Percentiles rank a stretch among this genome's conserved stretches.
These are phyloP conservation scores for Cephalopholis sonnerati DNA, from an alignment of 2,113 vertebrate species.

Conservation along the genomic window DNA sequence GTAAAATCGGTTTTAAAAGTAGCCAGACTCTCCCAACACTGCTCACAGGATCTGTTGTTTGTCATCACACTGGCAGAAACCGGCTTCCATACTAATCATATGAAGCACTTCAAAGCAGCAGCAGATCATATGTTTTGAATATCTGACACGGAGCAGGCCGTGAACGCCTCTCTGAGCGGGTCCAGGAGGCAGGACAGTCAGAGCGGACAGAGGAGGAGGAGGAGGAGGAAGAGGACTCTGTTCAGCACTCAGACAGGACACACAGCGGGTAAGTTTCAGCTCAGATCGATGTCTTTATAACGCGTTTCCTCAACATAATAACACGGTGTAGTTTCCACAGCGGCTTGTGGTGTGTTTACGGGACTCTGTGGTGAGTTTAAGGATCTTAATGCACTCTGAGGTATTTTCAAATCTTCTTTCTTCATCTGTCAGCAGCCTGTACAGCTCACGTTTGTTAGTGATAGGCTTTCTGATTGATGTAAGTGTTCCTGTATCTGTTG, in stretches of 20 bases:
- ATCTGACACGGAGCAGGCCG: constrained; percentile 34
- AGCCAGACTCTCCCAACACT: no score
- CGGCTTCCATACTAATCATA: background rate
- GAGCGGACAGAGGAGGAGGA: constrained; percentile 24
- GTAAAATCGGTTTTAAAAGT: no score
- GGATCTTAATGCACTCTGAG: background rate
- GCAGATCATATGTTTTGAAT: constrained; percentile 34
- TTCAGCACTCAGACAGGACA: constrained; percentile 6
- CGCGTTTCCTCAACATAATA: background rate
- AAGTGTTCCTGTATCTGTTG: background rate
- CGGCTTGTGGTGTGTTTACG: background rate
- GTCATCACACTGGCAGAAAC: no score
- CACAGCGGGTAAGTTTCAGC: constrained; percentile 57
- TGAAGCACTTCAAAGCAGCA: background rate
- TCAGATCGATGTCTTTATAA: background rate
- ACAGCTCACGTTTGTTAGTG: no score
- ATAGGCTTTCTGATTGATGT: background rate
- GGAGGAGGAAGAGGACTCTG: constrained; percentile 36
- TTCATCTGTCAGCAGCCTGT: background rate
- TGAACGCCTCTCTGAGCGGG: constrained; percentile 68
- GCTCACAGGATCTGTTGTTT: no score
- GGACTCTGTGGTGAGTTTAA: background rate
- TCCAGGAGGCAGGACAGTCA: constrained; percentile 46
- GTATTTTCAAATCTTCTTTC: background rate
- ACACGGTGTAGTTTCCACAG: no score